These are phyloP conservation scores for Meleagris gallopavo DNA, from an alignment of 2,113 vertebrate species.

Conservation along the genomic window DNA sequence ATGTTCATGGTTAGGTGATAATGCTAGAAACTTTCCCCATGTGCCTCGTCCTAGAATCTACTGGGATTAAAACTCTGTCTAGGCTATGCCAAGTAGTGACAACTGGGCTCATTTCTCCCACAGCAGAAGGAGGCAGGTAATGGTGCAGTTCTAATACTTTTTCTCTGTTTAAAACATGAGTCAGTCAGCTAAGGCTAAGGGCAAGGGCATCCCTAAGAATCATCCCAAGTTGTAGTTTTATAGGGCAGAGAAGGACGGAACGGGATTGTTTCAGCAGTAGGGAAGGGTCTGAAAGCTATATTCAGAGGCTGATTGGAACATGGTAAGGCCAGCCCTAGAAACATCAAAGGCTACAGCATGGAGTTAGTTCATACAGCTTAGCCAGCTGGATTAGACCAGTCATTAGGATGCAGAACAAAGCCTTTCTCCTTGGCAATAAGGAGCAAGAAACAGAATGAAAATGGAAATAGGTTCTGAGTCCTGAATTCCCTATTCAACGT, in stretches of 20 bases:
- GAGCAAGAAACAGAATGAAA: conserved; percentile 74
- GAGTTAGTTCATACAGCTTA: conserved; percentile 45
- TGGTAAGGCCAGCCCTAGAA: not conserved
- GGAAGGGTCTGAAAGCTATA: conserved; percentile 7
- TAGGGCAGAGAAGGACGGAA: not conserved
- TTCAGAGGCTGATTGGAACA: conserved; percentile 17
- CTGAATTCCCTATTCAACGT: conserved; percentile 75
- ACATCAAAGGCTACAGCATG: conserved; percentile 60
- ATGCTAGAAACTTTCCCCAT: not conserved
- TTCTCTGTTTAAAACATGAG: not conserved
- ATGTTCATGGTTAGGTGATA: not conserved
- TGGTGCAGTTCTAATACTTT: not conserved
- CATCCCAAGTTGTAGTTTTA: not conserved
- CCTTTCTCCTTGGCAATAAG: conserved; percentile 52
- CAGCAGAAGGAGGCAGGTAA: not conserved
- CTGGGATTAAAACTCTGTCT: not conserved
- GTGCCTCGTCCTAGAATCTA: not conserved
- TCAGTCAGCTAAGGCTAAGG: not conserved
- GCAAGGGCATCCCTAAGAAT: not conserved
- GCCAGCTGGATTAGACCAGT: conserved; percentile 54
- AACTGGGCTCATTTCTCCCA: not conserved
- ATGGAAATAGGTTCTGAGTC: conserved; percentile 75
- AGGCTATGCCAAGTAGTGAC: not conserved
- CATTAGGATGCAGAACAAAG: conserved; percentile 78
- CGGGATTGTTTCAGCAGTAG: not conserved